Evolutionary conservation across 1,140 invertebrate genomes (phyloP).

Genomic region (Drosophila tristis): DNA sequence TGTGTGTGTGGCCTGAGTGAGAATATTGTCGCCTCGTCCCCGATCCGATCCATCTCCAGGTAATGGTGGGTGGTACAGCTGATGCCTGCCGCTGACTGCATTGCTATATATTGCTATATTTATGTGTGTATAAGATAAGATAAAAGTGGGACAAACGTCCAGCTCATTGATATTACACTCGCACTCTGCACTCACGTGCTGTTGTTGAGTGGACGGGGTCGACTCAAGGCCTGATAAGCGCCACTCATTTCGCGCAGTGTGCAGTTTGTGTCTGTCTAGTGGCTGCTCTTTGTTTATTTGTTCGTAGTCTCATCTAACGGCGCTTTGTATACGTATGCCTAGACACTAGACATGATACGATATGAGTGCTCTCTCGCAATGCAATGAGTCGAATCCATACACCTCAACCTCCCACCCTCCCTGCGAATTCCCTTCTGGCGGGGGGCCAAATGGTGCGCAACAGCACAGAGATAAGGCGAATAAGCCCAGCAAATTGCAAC

Average conservation of each 20-base stretch:
- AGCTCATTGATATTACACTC: slow-evolving; percentile 19
- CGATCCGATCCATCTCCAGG: background rate
- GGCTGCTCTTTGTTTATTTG: too few species aligned
- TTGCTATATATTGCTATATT: slow-evolving; percentile 19
- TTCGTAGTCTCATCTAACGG: too few species aligned
- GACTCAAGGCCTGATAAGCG: too few species aligned
- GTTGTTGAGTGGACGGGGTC: slow-evolving; percentile 6
- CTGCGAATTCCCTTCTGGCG: background rate
- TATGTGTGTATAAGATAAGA: slow-evolving; percentile 46
- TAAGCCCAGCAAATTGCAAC: slow-evolving; percentile 5
- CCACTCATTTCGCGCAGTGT: too few species aligned
- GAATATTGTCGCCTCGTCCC: background rate
- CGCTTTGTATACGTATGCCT: too few species aligned
- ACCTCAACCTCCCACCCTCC: too few species aligned
- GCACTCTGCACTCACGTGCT: slow-evolving; percentile 48
- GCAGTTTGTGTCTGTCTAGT: too few species aligned
- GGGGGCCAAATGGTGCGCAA: slow-evolving; percentile 21
- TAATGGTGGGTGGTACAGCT: slow-evolving; percentile 20
- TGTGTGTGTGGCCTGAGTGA: slow-evolving; percentile 12
- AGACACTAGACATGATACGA: too few species aligned
- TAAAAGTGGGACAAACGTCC: slow-evolving; percentile 34
- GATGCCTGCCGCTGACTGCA: slow-evolving; percentile 10
- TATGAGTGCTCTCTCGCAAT: too few species aligned
- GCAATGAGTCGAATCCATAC: too few species aligned
- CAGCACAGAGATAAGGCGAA: slow-evolving; percentile 17